These are phyloP conservation scores for Brachionus rotundiformis DNA, from an alignment of 1,140 invertebrate species.

Conservation along the genomic window DNA sequence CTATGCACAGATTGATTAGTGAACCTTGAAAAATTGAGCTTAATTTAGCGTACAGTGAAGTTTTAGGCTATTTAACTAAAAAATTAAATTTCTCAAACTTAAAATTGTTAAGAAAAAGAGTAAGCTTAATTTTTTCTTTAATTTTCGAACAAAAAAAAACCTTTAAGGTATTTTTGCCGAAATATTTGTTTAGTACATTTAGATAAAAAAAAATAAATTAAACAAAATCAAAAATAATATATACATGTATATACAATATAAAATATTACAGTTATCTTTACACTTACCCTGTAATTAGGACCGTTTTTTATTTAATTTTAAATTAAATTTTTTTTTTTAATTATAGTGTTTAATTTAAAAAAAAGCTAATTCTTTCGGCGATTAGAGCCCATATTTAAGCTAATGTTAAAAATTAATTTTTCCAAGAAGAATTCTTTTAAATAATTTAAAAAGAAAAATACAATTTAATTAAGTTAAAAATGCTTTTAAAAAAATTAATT, in stretches of 20 bases:
- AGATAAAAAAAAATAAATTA: not conserved
- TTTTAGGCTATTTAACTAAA: constrained; percentile 16
- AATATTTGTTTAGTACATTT: not conserved
- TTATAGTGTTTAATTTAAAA: not conserved
- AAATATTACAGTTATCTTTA: not conserved
- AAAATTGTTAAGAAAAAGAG: not conserved
- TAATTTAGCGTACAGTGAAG: not conserved
- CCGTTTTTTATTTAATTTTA: not conserved
- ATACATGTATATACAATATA: no score
- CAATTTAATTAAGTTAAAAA: not conserved
- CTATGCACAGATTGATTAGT: constrained; percentile 8
- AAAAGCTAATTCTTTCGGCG: not conserved
- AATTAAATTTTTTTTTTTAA: not conserved
- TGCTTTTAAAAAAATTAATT: constrained; percentile 2
- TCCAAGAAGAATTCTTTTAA: not conserved
- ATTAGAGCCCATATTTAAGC: not conserved
- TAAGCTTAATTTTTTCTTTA: not conserved
- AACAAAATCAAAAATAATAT: not conserved
- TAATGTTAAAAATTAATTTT: not conserved
- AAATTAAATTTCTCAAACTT: constrained; percentile 7
- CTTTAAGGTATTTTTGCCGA: not conserved
- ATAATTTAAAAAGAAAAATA: not conserved
- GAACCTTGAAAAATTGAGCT: constrained; percentile 38
- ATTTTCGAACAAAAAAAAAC: not conserved
- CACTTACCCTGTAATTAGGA: not conserved